Percentiles rank a stretch among this genome's conserved stretches.
Evolutionary conservation across 92 coral and sea anemone species (phyloP).

Genomic region (Phymanthus crucifer): DNA sequence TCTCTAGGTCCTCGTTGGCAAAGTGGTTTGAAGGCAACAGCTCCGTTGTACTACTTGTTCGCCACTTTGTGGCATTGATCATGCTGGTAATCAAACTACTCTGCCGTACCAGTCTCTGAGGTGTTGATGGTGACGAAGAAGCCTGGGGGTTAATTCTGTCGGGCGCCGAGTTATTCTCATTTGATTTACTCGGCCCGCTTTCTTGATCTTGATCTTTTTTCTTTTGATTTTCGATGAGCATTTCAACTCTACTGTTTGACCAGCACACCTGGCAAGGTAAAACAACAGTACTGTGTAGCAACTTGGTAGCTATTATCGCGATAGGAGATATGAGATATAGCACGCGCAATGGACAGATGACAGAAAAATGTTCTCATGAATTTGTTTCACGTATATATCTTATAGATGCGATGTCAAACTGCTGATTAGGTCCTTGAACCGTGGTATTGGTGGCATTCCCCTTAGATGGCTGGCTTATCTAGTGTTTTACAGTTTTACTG

Average conservation of each 20-base stretch:
- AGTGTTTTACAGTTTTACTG: no score
- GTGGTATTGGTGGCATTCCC: no score
- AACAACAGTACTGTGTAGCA: no score
- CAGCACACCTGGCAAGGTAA: constrained; percentile 44
- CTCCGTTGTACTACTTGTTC: neutral
- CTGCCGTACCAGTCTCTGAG: neutral
- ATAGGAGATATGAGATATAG: no score
- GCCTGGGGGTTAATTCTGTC: neutral
- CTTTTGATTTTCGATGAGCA: constrained; percentile 50
- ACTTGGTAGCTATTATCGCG: no score
- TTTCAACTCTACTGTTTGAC: constrained; percentile 55
- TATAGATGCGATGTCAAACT: no score
- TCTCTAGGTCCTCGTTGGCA: neutral
- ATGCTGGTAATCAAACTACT: neutral
- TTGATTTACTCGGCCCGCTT: neutral
- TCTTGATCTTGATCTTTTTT: neutral
- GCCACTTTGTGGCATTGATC: neutral
- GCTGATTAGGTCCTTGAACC: no score
- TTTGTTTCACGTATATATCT: no score
- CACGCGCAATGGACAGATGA: no score
- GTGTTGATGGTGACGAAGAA: neutral
- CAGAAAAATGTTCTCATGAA: no score
- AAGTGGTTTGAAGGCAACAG: neutral
- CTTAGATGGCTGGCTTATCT: no score
- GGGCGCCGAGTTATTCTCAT: neutral